Percentiles rank a stretch among this genome's conserved stretches.
Evolutionary conservation across 2,113 vertebrate genomes (phyloP).

Genomic region (Cervus canadensis): DNA sequence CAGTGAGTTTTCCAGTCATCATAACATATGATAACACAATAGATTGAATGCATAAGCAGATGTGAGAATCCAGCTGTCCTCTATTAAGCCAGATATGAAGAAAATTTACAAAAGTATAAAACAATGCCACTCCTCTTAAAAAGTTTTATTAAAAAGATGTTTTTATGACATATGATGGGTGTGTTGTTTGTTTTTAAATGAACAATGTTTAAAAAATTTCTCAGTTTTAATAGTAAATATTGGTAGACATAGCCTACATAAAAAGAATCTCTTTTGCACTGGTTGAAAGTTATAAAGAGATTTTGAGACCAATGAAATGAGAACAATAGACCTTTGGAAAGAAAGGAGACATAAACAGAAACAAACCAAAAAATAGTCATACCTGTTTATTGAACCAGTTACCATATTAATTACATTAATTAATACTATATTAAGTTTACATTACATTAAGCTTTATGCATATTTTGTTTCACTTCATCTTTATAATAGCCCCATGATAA

Average conservation of each 20-base stretch:
- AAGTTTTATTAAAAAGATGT: neutral
- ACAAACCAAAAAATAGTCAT: neutral
- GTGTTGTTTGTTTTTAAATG: neutral
- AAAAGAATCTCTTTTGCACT: neutral
- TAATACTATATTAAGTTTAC: neutral
- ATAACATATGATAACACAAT: neutral
- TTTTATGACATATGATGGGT: neutral
- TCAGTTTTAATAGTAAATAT: neutral
- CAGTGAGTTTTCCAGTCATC: neutral
- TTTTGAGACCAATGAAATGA: neutral
- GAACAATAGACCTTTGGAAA: neutral
- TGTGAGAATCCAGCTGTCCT: neutral
- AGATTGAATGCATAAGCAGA: neutral
- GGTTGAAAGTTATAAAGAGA: neutral
- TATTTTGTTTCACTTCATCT: slow-evolving; percentile 1
- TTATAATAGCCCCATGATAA: neutral
- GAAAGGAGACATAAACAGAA: neutral
- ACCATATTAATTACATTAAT: neutral
- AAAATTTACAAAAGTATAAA: neutral
- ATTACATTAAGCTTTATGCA: neutral
- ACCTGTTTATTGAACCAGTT: neutral
- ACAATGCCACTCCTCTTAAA: neutral
- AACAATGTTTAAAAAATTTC: neutral
- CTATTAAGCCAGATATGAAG: neutral
- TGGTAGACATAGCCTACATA: neutral